Evolutionary conservation across 2,113 vertebrate species (phyloP).

Genomic region (Falcunculus frontatus): DNA sequence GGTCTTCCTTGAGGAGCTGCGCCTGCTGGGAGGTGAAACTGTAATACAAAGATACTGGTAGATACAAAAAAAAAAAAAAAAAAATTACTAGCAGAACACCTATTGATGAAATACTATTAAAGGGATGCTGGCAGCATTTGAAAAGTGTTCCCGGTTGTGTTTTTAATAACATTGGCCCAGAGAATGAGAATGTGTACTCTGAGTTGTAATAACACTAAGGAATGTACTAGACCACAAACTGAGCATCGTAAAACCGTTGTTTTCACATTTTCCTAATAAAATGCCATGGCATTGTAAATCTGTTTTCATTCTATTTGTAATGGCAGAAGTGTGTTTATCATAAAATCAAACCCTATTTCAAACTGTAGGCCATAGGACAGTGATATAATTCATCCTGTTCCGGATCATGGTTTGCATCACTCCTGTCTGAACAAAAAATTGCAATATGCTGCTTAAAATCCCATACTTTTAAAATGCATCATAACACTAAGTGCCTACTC

Average conservation of each 20-base stretch:
- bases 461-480: background rate
- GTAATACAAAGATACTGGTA: background rate
- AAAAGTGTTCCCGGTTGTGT: background rate
- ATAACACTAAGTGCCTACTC: background rate
- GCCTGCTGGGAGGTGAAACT: background rate
- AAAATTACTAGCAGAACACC: background rate
- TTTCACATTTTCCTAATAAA: constrained; percentile 69
- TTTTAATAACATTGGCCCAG: constrained; percentile 7
- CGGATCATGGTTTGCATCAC: background rate
- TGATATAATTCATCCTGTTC: background rate
- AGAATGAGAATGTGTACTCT: constrained; percentile 39
- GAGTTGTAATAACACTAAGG: constrained; percentile 35
- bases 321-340: constrained; percentile 60
- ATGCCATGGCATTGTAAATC: constrained; percentile 57
- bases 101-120: constrained; percentile 11
- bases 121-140: background rate
- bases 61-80: background rate
- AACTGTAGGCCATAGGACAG: background rate
- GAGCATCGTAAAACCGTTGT: constrained; percentile 47
- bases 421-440: background rate
- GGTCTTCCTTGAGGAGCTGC: background rate
- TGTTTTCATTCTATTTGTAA: constrained; percentile 65
- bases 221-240: constrained; percentile 30
- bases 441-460: background rate
- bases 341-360: constrained; percentile 24